Conservation (phyloP, 2,113 vertebrate genomes). For the Marmota monax region DNA sequence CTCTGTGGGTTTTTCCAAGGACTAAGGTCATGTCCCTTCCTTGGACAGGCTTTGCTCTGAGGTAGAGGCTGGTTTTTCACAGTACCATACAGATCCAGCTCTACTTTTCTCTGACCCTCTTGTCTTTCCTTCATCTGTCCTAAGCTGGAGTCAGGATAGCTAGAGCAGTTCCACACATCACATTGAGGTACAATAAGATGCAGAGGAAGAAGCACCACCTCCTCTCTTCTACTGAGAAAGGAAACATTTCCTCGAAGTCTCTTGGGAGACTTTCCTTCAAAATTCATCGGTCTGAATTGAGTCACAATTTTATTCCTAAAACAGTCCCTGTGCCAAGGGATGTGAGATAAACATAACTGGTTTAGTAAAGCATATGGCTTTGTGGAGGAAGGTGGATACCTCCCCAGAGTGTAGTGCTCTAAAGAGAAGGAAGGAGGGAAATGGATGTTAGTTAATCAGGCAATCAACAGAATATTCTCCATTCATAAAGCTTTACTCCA, state of each 20-base stretch:
- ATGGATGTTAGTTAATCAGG: conserved; percentile 40
- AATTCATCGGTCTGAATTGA: conserved; percentile 16
- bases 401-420: conserved; percentile 45
- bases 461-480: conserved; percentile 7
- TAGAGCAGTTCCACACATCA: not conserved
- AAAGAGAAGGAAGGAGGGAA: conserved; percentile 19
- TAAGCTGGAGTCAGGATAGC: not conserved
- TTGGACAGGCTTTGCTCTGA: no score
- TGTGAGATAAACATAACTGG: conserved; percentile 38
- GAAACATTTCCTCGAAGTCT: conserved; percentile 50
- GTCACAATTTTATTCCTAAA: conserved; percentile 42
- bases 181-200: not conserved
- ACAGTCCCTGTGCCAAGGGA: not conserved
- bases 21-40: no score
- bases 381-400: conserved; percentile 53
- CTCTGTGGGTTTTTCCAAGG: no score
- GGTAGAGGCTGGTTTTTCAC: no score
- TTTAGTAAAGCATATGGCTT: conserved; percentile 61
- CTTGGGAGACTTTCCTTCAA: conserved; percentile 17
- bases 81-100: not conserved
- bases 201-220: not conserved
- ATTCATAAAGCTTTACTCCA: conserved; percentile 53
- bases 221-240: not conserved
- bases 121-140: not conserved
- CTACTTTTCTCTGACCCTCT: not conserved